phyloP scores from a whole-genome alignment of 2,113 vertebrate genomes.

The Struthidea cinerea region DNA sequence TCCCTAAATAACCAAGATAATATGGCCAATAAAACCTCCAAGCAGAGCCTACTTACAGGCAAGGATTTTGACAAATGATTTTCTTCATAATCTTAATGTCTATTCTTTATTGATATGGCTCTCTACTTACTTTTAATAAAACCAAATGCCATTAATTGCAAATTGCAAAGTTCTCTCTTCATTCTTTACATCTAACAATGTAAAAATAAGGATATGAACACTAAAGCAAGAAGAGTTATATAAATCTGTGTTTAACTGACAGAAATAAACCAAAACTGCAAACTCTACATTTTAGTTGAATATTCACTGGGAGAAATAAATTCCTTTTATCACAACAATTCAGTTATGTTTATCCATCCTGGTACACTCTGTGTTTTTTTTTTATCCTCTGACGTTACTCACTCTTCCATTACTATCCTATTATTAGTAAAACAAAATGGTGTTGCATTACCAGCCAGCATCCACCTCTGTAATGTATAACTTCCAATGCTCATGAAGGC shows the following conservation, averaged over 20 bases:
- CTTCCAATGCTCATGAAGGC: not conserved
- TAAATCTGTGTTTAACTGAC: constrained; percentile 10
- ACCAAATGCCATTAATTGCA: constrained; percentile 32
- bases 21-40: constrained; percentile 26
- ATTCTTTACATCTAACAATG: not conserved
- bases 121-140: constrained; percentile 35
- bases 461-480: not conserved
- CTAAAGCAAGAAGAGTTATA: not conserved
- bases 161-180: not conserved
- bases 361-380: not conserved
- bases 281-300: not conserved
- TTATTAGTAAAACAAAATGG: constrained; percentile 9
- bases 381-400: not conserved
- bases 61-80: constrained; percentile 7
- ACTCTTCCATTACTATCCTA: not conserved
- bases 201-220: not conserved
- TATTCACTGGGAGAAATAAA: not conserved
- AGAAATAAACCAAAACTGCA: constrained; percentile 4
- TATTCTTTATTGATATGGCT: constrained; percentile 22
- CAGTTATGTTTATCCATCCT: not conserved
- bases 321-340: constrained; percentile 2
- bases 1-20: constrained; percentile 25
- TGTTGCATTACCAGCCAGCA: not conserved
- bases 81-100: not conserved
- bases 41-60: not conserved